phyloP scores from a whole-genome alignment of 1,140 invertebrate genomes.

The Diuraphis noxia region DNA sequence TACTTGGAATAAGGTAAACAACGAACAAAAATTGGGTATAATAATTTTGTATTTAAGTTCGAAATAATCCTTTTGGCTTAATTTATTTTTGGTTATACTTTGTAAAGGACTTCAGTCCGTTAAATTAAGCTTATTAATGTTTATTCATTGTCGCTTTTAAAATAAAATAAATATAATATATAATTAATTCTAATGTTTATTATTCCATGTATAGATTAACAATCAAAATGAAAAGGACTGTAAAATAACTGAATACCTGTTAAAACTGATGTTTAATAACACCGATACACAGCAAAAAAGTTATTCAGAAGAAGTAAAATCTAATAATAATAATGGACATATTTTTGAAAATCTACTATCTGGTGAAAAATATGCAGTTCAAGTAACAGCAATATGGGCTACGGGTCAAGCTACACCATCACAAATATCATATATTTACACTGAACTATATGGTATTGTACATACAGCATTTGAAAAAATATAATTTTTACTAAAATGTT shows the following conservation, averaged over 20 bases:
- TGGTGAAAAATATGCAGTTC: neutral
- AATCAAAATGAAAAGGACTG: neutral
- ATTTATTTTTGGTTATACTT: too few species aligned
- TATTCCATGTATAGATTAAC: neutral
- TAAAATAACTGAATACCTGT: neutral
- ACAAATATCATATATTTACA: neutral
- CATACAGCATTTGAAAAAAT: too few species aligned
- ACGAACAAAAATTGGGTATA: neutral
- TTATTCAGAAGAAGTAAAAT: neutral
- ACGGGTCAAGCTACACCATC: neutral
- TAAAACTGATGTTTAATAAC: neutral
- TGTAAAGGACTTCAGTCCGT: too few species aligned
- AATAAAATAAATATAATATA: too few species aligned
- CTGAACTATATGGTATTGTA: neutral
- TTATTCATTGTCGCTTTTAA: too few species aligned
- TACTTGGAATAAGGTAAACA: slow-evolving; percentile 20
- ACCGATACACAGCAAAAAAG: too few species aligned
- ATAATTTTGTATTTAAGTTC: too few species aligned
- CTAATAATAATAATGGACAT: neutral
- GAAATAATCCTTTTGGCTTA: too few species aligned
- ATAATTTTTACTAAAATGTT: too few species aligned
- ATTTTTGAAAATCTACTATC: neutral
- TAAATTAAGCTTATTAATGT: too few species aligned
- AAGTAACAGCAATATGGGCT: neutral
- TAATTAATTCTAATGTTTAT: neutral